Percentiles rank a stretch among this genome's conserved stretches.
phyloP scores from a whole-genome alignment of 2,888 invertebrate species.

The Alentia gelatinosa region DNA sequence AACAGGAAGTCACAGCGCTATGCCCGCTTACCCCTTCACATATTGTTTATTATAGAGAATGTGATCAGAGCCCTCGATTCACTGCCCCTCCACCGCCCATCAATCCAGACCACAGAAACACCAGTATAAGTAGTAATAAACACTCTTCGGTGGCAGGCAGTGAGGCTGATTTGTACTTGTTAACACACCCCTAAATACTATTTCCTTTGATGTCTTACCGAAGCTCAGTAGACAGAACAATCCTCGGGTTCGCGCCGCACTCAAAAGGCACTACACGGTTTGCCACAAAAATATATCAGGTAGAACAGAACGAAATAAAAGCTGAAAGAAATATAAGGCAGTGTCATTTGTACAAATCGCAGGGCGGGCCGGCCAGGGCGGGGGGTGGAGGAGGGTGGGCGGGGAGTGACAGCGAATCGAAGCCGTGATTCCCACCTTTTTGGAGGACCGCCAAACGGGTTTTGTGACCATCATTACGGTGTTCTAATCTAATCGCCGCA shows the following conservation, averaged over 20 bases:
- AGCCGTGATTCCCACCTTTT: conserved; percentile 24
- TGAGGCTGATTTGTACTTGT: background rate
- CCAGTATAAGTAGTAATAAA: background rate
- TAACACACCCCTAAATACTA: background rate
- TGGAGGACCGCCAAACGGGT: background rate
- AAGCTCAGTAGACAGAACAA: background rate
- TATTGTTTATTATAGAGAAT: background rate
- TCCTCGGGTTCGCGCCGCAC: background rate
- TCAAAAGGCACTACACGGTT: background rate
- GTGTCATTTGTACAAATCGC: background rate
- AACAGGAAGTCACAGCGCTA: background rate
- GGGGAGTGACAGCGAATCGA: background rate
- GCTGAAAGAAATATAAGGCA: background rate
- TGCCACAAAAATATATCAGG: background rate
- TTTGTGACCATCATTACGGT: conserved; percentile 27
- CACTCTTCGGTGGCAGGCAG: background rate
- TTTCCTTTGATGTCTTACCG: background rate
- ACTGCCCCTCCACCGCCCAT: background rate
- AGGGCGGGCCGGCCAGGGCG: too few relatives aligned
- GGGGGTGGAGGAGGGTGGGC: background rate
- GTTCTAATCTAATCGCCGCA: conserved; percentile 1
- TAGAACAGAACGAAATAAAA: background rate
- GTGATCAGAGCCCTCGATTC: background rate
- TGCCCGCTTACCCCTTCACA: background rate
- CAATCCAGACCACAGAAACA: background rate